These are phyloP conservation scores for Teleiodes luculella DNA, from an alignment of 2,888 invertebrate genomes.

Conservation along the genomic window DNA sequence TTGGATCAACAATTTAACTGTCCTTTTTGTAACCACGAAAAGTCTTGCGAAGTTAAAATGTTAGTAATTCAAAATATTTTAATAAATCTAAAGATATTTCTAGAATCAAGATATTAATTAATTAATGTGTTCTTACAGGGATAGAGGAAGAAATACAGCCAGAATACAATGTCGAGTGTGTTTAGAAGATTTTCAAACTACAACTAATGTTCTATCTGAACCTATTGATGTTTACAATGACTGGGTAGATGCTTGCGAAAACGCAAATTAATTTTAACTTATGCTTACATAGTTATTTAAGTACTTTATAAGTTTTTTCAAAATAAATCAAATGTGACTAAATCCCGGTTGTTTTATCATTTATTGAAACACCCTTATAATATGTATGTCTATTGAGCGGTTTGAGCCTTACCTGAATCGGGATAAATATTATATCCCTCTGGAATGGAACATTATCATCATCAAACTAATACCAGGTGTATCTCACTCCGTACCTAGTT, in stretches of 20 bases:
- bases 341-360: too few species aligned
- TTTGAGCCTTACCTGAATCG: too few species aligned
- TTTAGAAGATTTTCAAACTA: slow-evolving; percentile 97
- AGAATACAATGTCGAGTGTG: slow-evolving; percentile 97
- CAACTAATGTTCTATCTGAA: slow-evolving; percentile 97
- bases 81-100: too few species aligned
- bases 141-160: slow-evolving; percentile 95
- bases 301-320: not conserved
- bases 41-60: slow-evolving; percentile 99
- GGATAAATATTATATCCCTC: too few species aligned
- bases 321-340: not conserved
- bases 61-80: too few species aligned
- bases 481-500: too few species aligned
- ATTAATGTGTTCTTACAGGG: slow-evolving; percentile 81
- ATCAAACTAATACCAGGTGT: too few species aligned
- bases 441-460: too few species aligned
- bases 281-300: slow-evolving; percentile 25
- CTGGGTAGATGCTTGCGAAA: slow-evolving; percentile 99
- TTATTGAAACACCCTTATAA: too few species aligned
- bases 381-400: too few species aligned
- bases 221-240: slow-evolving; percentile 99
- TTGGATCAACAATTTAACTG: slow-evolving; percentile 98
- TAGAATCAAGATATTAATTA: not conserved
- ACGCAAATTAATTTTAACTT: slow-evolving; percentile 80
- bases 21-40: slow-evolving; percentile 99